Evolutionary conservation across 2,888 invertebrate genomes (phyloP).

Genomic region (Euclidia mi): DNA sequence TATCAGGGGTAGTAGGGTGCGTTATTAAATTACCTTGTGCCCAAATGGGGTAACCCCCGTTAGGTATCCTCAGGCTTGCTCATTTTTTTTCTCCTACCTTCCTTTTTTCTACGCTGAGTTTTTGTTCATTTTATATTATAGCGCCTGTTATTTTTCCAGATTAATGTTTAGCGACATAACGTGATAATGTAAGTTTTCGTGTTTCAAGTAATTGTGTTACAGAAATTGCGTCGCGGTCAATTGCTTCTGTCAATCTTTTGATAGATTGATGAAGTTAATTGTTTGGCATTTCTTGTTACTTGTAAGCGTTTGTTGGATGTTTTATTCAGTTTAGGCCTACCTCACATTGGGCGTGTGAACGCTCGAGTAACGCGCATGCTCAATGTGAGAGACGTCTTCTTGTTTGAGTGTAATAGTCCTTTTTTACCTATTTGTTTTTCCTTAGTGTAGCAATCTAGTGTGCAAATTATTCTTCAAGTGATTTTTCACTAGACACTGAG

Average conservation of each 20-base stretch:
- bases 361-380: too few species aligned
- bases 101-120: slow-evolving; percentile 15
- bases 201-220: slow-evolving; percentile 9
- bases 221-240: slow-evolving; percentile 2
- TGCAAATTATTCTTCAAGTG: too few species aligned
- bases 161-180: slow-evolving; percentile 3
- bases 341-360: too few species aligned
- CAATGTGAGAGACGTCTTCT: too few species aligned
- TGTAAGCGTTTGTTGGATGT: too few species aligned
- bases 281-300: background rate
- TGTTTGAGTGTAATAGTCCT: too few species aligned
- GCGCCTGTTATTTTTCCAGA: slow-evolving; percentile 11
- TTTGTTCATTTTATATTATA: slow-evolving; percentile 30
- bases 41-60: slow-evolving; percentile 52
- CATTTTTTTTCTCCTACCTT: slow-evolving; percentile 37
- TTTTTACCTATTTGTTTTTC: too few species aligned
- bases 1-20: slow-evolving; percentile 64
- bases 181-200: slow-evolving; percentile 1
- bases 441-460: too few species aligned
- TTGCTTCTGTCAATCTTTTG: background rate
- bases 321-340: too few species aligned
- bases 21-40: slow-evolving; percentile 77
- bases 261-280: background rate
- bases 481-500: too few species aligned
- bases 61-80: slow-evolving; percentile 18